phyloP scores from a whole-genome alignment of 2,797 vertebrate species.

The Bovichtus variegatus region DNA sequence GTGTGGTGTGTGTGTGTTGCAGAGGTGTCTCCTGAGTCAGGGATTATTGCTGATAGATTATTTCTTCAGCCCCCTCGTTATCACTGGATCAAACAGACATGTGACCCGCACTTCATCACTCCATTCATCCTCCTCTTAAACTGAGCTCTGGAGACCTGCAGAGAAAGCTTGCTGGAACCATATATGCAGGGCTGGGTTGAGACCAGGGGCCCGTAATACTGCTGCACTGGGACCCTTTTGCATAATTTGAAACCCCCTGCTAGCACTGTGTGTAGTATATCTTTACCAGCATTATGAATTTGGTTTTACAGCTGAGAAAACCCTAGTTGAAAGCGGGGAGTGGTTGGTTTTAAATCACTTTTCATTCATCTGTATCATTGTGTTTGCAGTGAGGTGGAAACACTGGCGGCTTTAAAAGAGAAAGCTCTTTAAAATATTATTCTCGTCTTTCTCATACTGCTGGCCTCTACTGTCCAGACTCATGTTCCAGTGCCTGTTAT shows the following conservation, averaged over 20 bases:
- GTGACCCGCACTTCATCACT: conserved; percentile 84
- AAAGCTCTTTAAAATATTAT: conserved; percentile 59
- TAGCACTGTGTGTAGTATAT: conserved; percentile 48
- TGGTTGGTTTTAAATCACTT: conserved; percentile 41
- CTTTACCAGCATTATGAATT: conserved; percentile 51
- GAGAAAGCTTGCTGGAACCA: conserved; percentile 66
- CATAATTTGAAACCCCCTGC: conserved; percentile 72
- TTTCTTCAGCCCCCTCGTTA: conserved; percentile 85
- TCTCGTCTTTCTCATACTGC: conserved; percentile 46
- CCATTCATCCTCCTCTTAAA: conserved; percentile 84
- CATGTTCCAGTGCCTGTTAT: conserved; percentile 73
- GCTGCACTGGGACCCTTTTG: conserved; percentile 79
- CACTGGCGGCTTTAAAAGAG: conserved; percentile 36
- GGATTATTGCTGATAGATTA: conserved; percentile 88
- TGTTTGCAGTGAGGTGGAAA: conserved; percentile 18
- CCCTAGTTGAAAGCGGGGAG: conserved; percentile 29
- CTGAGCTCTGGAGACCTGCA: conserved; percentile 81
- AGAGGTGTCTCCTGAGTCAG: conserved; percentile 83
- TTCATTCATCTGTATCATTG: conserved; percentile 28
- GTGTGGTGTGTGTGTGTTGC: conserved; percentile 60
- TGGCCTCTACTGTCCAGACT: conserved; percentile 69
- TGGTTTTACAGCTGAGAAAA: conserved; percentile 46
- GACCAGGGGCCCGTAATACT: conserved; percentile 69
- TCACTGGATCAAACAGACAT: conserved; percentile 86
- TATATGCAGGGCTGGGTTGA: conserved; percentile 68